Evolutionary conservation across 1,140 invertebrate species (phyloP), one percentile per base, ranked within the genome.

Genomic region (Sarcophaga peregrina): DNA sequence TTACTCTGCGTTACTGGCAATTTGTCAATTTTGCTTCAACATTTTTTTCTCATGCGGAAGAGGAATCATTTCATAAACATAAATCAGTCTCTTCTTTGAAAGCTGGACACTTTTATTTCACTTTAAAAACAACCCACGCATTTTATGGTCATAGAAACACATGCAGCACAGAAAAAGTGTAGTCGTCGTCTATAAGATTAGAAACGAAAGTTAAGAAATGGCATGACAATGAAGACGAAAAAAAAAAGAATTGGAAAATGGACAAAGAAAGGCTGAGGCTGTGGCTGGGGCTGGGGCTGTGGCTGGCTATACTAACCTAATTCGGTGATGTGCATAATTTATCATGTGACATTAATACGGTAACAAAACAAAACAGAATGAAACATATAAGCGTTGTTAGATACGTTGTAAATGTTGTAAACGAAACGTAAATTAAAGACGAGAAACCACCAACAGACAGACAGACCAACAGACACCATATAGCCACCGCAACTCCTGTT

Each of bases 291-390:
- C 25, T 37, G 25, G 25, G 25, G 25, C 25, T 37, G 25, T 37
- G 25, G 25, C 25, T 37, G 25, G 25, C 25, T 37, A 37, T 37
- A 68, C 62, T 68, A 68, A 68, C 62, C 62, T 68, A 68, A 68
- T 68, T 68, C 62, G 62, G 62, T 68, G 62, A 68, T 68, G 62
- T 68, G 62, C 62, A 68, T 68, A 68, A 68, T 68, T 68, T 68
- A 68, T 68, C 62, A 68, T 68, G 62, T 68, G 62, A 20, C 62
- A 68, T 68, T 68, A 68, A 20, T 68, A 37, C 25, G 62, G 62
- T 68, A 68, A 68, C 62, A 68, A 20, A 68, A 25, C 62, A 20
- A 20, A 68, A 68, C 62, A 68, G n/a, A n/a, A n/a, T n/a, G n/a
- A 37, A 37, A 37, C 25, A 37, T 20, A 68, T 68, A 68, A 68